Percentiles rank a stretch among this genome's conserved stretches.
Conservation (phyloP, 2,888 invertebrate species). For the Caenorhabditis drosophilae region DNA sequence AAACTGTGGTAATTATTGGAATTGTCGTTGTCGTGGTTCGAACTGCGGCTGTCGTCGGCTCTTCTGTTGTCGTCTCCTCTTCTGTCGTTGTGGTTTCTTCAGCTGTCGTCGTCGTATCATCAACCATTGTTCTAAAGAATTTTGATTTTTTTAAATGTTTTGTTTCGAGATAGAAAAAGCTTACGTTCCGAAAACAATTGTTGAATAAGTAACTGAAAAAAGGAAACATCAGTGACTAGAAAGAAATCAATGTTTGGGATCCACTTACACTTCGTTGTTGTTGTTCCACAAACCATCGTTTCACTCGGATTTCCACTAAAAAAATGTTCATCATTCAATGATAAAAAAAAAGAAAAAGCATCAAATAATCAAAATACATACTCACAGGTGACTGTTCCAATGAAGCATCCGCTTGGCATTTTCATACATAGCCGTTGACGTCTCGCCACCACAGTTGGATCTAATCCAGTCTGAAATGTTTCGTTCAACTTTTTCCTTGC, state of each 20-base stretch:
- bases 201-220: slow-evolving; percentile 28
- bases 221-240: not conserved
- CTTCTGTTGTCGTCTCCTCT: slow-evolving; percentile 10
- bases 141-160: too few relatives aligned
- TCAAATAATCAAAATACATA: slow-evolving; percentile 7
- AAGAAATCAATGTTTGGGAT: not conserved
- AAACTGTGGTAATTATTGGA: slow-evolving; percentile 3
- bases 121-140: slow-evolving; percentile 15
- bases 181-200: slow-evolving; percentile 36
- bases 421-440: slow-evolving; percentile 11
- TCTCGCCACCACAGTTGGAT: slow-evolving; percentile 22
- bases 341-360: not conserved
- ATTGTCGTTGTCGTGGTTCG: not conserved
- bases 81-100: slow-evolving; percentile 15
- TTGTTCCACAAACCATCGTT: slow-evolving; percentile 28
- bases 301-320: slow-evolving; percentile 20
- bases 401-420: slow-evolving; percentile 5
- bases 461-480: slow-evolving; percentile 10
- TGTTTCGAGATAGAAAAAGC: too few relatives aligned
- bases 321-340: not conserved
- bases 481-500: not conserved
- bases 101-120: slow-evolving; percentile 11
- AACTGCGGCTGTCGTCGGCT: slow-evolving; percentile 6
- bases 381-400: slow-evolving; percentile 6
- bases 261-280: slow-evolving; percentile 24